Conservation (phyloP, 2,113 vertebrate genomes). For the Leptocoma aspasia region DNA sequence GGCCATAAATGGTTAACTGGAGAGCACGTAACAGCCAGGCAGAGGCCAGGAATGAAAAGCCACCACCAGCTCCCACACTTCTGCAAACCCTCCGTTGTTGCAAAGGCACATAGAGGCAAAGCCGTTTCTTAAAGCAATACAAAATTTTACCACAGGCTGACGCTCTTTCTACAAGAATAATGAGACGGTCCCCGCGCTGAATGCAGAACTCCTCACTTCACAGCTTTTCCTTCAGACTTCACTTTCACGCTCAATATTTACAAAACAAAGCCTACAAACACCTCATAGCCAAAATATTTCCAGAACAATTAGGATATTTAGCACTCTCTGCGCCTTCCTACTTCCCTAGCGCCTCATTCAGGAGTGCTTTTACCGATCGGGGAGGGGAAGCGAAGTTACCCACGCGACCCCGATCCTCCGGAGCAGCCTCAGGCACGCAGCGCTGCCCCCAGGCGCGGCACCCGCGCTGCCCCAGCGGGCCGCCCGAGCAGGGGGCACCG, state of each 20-base stretch:
- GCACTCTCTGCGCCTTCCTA: background rate
- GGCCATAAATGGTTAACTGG: background rate
- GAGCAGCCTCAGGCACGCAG: background rate
- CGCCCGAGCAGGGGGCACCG: background rate
- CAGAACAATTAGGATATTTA: background rate
- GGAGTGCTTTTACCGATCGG: accelerated
- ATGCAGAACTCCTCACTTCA: slow-evolving; percentile 41
- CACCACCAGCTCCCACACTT: slow-evolving; percentile 35
- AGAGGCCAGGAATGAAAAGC: background rate
- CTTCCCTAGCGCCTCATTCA: background rate
- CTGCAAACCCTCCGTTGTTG: background rate
- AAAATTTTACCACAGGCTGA: slow-evolving; percentile 78
- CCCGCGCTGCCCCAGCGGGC: background rate
- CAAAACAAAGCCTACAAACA: slow-evolving; percentile 21
- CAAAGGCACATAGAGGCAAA: slow-evolving; percentile 24
- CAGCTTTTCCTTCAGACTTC: slow-evolving; percentile 49
- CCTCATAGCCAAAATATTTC: background rate
- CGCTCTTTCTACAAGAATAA: slow-evolving; percentile 80
- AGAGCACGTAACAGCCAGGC: background rate
- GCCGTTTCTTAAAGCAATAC: slow-evolving; percentile 65
- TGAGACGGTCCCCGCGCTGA: background rate
- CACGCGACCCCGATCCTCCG: background rate
- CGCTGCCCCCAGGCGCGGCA: background rate
- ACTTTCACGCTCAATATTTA: slow-evolving; percentile 20
- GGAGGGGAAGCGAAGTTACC: background rate